Conservation (phyloP, 2,113 vertebrate species). For the Mormyrus iriodes region DNA sequence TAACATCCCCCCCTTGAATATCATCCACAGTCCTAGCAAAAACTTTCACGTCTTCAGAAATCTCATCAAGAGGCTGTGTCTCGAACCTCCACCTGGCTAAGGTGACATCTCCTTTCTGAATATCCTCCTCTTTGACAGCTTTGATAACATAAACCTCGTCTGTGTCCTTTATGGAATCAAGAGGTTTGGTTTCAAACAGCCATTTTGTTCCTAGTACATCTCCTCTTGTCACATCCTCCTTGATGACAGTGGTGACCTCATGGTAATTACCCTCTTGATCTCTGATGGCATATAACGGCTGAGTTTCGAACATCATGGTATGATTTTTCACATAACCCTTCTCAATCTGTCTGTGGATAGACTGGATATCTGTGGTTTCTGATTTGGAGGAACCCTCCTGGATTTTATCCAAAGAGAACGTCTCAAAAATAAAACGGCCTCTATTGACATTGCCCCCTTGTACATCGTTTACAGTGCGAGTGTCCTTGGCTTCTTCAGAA, state of each 20-base stretch:
- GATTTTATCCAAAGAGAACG: slow-evolving; percentile 76
- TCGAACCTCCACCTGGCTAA: slow-evolving; percentile 84
- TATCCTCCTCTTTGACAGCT: slow-evolving; percentile 81
- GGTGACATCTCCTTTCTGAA: slow-evolving; percentile 77
- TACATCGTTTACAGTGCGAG: slow-evolving; percentile 69
- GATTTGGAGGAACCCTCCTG: slow-evolving; percentile 61
- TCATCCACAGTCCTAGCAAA: slow-evolving; percentile 62
- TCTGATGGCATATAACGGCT: slow-evolving; percentile 82
- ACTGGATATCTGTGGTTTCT: slow-evolving; percentile 48
- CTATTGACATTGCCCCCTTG: slow-evolving; percentile 78
- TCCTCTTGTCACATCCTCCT: slow-evolving; percentile 75
- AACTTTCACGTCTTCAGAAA: slow-evolving; percentile 62
- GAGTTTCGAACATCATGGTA: slow-evolving; percentile 83
- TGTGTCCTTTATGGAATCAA: slow-evolving; percentile 76
- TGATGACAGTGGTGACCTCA: slow-evolving; percentile 84
- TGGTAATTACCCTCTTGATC: slow-evolving; percentile 82
- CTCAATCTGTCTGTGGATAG: slow-evolving; percentile 61
- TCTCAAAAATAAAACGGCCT: slow-evolving; percentile 82
- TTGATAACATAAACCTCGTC: slow-evolving; percentile 79
- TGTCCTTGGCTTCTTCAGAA: slow-evolving; percentile 45
- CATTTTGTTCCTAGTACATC: slow-evolving; percentile 80
- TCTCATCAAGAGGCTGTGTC: slow-evolving; percentile 78
- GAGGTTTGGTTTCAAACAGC: slow-evolving; percentile 89
- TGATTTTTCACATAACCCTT: slow-evolving; percentile 79
- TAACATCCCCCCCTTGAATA: slow-evolving; percentile 77